Percentiles rank a stretch among this genome's conserved stretches.
Evolutionary conservation across 2,113 vertebrate species (phyloP).

Genomic region (Malurus alboscapulatus): DNA sequence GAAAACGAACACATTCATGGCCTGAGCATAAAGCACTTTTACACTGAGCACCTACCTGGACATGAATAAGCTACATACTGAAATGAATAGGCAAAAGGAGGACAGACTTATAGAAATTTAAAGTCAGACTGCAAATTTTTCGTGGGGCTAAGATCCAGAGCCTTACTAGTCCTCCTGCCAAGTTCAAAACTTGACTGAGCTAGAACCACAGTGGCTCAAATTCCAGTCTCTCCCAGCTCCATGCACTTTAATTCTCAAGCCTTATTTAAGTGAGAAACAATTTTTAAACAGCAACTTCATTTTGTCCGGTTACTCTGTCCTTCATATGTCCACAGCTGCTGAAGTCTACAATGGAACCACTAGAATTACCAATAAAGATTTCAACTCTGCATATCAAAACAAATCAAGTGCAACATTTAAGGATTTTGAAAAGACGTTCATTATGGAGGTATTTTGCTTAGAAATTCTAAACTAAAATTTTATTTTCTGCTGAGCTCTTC

Average conservation of each 20-base stretch:
- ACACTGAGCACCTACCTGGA: neutral
- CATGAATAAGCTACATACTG: neutral
- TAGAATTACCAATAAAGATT: neutral
- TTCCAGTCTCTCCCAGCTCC: neutral
- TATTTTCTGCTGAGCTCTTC: neutral
- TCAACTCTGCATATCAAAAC: neutral
- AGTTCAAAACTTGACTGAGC: neutral
- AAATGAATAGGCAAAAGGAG: neutral
- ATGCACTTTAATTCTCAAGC: neutral
- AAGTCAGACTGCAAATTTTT: neutral
- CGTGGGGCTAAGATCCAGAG: neutral
- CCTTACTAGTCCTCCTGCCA: neutral
- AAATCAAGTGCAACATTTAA: slow-evolving; percentile 1
- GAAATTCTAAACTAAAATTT: neutral
- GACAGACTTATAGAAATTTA: neutral
- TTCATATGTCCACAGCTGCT: slow-evolving; percentile 6
- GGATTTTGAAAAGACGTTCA: neutral
- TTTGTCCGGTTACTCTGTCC: neutral
- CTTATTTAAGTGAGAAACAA: neutral
- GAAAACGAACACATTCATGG: neutral
- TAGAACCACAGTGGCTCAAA: neutral
- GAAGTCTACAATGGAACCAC: neutral
- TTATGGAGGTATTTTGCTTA: slow-evolving; percentile 4
- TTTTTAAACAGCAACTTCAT: neutral
- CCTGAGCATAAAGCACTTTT: neutral